Conservation (phyloP, 2,888 invertebrate species). For the Drosophila subsilvestris region DNA sequence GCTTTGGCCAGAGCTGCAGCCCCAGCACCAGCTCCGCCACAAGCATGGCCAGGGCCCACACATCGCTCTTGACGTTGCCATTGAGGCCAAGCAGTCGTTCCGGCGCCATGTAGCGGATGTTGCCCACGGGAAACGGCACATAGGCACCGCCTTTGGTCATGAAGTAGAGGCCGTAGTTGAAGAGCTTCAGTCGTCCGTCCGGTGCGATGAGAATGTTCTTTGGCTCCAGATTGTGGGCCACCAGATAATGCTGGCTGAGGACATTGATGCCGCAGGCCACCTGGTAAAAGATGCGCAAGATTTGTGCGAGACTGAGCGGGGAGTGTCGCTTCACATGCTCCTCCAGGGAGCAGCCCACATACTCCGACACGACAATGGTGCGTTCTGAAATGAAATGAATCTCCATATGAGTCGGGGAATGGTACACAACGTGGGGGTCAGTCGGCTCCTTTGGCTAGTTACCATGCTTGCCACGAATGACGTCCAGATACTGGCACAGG, state of each 20-base stretch:
- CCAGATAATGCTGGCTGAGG: conserved; percentile 89
- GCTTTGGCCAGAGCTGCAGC: conserved; percentile 88
- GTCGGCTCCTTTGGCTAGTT: conserved; percentile 57
- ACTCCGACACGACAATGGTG: conserved; percentile 93
- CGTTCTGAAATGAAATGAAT: conserved; percentile 86
- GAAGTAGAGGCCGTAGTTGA: conserved; percentile 96
- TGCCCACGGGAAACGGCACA: conserved; percentile 94
- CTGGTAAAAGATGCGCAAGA: conserved; percentile 89
- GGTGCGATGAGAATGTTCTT: conserved; percentile 91
- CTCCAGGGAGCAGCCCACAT: conserved; percentile 88
- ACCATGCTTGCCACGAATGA: conserved; percentile 97
- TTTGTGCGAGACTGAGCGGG: conserved; percentile 82
- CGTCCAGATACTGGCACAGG: conserved; percentile 95
- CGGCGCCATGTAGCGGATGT: conserved; percentile 92
- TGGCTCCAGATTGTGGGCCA: conserved; percentile 91
- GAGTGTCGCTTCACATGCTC: conserved; percentile 85
- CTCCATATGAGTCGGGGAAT: not conserved
- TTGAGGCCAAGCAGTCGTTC: conserved; percentile 89
- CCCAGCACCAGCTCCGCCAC: conserved; percentile 91
- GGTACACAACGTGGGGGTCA: not conserved
- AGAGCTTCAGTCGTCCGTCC: conserved; percentile 90
- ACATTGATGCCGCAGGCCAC: conserved; percentile 89
- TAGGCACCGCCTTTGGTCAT: conserved; percentile 95
- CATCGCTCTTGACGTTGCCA: conserved; percentile 92
- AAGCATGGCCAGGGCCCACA: conserved; percentile 97